Base-by-base conservation (phyloP, 1,140 invertebrate genomes). In the Bombus sibiricus region DNA sequence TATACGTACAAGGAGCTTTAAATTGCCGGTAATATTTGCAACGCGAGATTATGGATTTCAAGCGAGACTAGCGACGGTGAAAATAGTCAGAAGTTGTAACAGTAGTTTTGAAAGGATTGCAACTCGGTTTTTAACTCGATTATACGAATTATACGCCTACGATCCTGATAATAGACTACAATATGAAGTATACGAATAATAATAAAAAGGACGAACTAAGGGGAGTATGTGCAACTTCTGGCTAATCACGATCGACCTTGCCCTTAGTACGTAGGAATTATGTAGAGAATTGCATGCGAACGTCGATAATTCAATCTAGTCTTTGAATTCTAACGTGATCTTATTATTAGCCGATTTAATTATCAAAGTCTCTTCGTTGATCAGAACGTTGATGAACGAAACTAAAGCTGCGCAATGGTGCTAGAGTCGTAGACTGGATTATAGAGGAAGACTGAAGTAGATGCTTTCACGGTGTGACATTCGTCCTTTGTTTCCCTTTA, bases 371-470 rank as follows among this genome's bases (percentile, higher is more conserved):
- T 80, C 53, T 77, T 84, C 68, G 74, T 83, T 71, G 75, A 41
- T 85, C 66, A 13, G 75, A 57, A 74, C 13, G 53, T 73, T 41
- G 37, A 81, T 47, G 59, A 80, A 80, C 53, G 74, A 79, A 66
- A 69, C n/a, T 66, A 83, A 91, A 90, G 91, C 91, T 92, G 90
- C 85, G 83, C 85, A 86, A 91, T 92, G 92, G 90, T 92, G 92
- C 91, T 92, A 92, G 90, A 92, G 78, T 87, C 71, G 88, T 92
- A 93, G 92, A 93, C 91, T 93, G 89, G 92, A 92, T 87, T 89
- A 89, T 88, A 87, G 91, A 92, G 92, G 90, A 94, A 94, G 93
- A 94, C 93, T 94, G 93, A 94, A 88, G 82, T 89, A 89, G 76
- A 86, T 53, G 85, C 59, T 83, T 88, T 87, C 81, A 89, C 77